Conservation (phyloP, 2,113 vertebrate species). For the Sceloporus tristichus region DNA sequence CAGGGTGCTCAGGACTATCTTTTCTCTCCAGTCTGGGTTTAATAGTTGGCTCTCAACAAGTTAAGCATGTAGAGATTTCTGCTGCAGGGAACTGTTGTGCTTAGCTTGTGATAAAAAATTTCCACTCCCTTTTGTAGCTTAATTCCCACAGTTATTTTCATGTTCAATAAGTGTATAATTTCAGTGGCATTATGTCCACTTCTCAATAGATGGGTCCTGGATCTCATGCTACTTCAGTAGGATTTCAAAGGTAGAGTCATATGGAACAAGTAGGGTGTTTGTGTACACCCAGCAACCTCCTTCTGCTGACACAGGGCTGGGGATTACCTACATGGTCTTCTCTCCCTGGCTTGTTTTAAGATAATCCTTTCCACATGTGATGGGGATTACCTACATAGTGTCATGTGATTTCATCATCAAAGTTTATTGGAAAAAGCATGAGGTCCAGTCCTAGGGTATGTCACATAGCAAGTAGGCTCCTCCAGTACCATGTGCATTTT, state of each 20-base stretch:
- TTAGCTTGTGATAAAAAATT: no score
- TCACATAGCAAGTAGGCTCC: neutral
- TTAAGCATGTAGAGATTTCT: neutral
- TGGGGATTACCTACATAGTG: no score
- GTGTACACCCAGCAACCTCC: neutral
- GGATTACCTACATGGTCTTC: neutral
- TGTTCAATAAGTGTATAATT: neutral
- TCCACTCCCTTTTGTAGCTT: neutral
- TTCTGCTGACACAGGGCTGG: neutral
- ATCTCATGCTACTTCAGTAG: neutral
- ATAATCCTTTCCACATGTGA: no score
- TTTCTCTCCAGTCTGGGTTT: neutral
- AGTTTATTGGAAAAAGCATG: neutral
- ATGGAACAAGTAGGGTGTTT: neutral
- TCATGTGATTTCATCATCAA: slow-evolving; percentile 1
- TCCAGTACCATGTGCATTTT: neutral
- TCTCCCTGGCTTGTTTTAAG: no score
- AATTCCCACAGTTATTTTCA: neutral
- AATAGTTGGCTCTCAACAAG: neutral
- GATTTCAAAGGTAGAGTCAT: neutral
- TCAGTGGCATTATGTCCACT: neutral
- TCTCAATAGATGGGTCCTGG: neutral
- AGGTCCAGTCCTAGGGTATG: neutral
- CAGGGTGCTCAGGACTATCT: neutral
- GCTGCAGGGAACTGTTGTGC: neutral